Conservation (phyloP, 2,888 invertebrate species). For the Julus scandinavius region DNA sequence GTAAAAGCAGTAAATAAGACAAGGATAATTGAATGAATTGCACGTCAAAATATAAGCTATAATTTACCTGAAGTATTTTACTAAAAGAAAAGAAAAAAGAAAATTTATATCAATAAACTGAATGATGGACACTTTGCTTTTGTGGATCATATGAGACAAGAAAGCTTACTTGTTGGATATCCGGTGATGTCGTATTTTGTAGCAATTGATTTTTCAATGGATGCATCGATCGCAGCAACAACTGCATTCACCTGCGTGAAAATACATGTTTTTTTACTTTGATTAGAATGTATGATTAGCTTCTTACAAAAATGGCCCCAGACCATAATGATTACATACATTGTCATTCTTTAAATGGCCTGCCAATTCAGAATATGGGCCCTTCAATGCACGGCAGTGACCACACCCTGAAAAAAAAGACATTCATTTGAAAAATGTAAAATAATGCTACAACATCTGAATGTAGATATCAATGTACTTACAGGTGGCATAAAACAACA, state of each 20-base stretch:
- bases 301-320: not conserved
- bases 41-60: too few relatives aligned
- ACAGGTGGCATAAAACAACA: slow-evolving; percentile 68
- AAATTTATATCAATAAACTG: not conserved
- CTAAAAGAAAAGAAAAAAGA: slow-evolving; percentile 60
- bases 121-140: slow-evolving; percentile 13
- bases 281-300: not conserved
- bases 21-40: too few relatives aligned
- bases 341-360: slow-evolving; percentile 62
- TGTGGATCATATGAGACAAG: not conserved
- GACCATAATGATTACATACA: slow-evolving; percentile 59
- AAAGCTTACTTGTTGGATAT: slow-evolving; percentile 76
- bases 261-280: not conserved
- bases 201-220: slow-evolving; percentile 72
- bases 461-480: slow-evolving; percentile 59
- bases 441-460: not conserved
- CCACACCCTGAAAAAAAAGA: slow-evolving; percentile 74
- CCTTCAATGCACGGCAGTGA: not conserved
- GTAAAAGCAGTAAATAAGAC: too few relatives aligned
- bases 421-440: not conserved
- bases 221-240: slow-evolving; percentile 76
- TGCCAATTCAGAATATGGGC: slow-evolving; percentile 65
- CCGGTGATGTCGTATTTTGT: slow-evolving; percentile 73
- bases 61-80: slow-evolving; percentile 64
- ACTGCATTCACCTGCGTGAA: slow-evolving; percentile 62